Conservation (phyloP, 2,113 vertebrate species). For the Neodon shergylaensis region DNA sequence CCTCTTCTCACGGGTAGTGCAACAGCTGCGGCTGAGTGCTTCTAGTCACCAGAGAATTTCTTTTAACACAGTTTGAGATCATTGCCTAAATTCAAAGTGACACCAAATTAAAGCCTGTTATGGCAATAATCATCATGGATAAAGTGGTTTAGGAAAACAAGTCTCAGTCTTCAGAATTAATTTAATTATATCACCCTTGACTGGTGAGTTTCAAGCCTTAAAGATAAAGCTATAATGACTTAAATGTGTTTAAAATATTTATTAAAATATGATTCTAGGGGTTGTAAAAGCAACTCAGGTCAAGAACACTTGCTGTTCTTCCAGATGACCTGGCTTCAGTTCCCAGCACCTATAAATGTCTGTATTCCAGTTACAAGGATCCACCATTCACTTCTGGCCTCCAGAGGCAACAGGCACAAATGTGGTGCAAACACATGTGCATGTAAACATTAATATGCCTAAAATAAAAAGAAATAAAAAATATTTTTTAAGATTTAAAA, state of each 20-base stretch:
- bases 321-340: not conserved
- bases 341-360: not conserved
- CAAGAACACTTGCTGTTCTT: not conserved
- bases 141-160: constrained; percentile 64
- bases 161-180: constrained; percentile 60
- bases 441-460: not conserved
- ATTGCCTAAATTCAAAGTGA: constrained; percentile 80
- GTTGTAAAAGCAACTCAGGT: not conserved
- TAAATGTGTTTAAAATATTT: constrained; percentile 50
- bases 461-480: not conserved
- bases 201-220: constrained; percentile 37
- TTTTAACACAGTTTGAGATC: constrained; percentile 71
- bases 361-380: not conserved
- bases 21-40: constrained; percentile 74
- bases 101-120: constrained; percentile 82
- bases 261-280: not conserved
- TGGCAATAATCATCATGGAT: constrained; percentile 69
- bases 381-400: not conserved
- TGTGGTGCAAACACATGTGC: not conserved
- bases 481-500: not conserved
- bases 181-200: constrained; percentile 69
- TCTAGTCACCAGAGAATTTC: constrained; percentile 76
- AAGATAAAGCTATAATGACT: constrained; percentile 32
- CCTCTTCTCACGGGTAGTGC: constrained; percentile 52
- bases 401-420: not conserved